Base-by-base conservation (phyloP, 2,113 vertebrate genomes). In the Notarius lentiginosus region DNA sequence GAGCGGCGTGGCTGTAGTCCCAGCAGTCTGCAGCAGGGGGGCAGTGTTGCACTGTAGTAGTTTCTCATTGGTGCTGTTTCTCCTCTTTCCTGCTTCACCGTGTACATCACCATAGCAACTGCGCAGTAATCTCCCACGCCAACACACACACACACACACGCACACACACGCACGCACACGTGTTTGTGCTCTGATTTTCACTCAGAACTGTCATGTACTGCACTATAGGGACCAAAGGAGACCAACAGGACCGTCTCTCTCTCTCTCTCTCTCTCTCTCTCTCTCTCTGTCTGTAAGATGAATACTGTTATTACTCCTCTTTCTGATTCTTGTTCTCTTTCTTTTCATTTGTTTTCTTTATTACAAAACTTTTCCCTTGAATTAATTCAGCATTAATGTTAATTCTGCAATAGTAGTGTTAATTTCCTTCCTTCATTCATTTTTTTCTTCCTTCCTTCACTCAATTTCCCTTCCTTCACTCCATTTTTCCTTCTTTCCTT, bases 11-110 rank as follows among this genome's bases (percentile, higher is more conserved):
- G 17, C n/a, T 49, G 10, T 72, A 85, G 58, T 79, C 66, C 41
- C n/a, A 4, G 53, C 0, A 17, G 6, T 27, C 30, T 82, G 79
- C 92, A 91, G 61, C 79, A 89, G 92, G 89, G 89, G 91, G 89
- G 84, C 89, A 91, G 55, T 90, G 88, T 91, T 90, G 88, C 60
- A 80, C 88, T 34, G 82, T 58, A 2, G 76, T 79, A 79, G 24
- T 79, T 79, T 56, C 14, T 27, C 14, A 20, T 53, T 49, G 20
- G 55, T 24, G 49, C 27, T 22, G 14, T n/a, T 61, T 66, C 47
- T 83, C 24, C 14, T 82, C n/a, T 22, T 17, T 73, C 30, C 60
- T 14, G 63, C 47, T 83, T 17, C 47, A 14, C 41, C 7, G 17
- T 83, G 3, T 82, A 63, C 24, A 24, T 58, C 68, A n/a, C 82